These are phyloP conservation scores for Hipparchia sbordonii DNA, from an alignment of 2,888 invertebrate species.

Conservation along the genomic window DNA sequence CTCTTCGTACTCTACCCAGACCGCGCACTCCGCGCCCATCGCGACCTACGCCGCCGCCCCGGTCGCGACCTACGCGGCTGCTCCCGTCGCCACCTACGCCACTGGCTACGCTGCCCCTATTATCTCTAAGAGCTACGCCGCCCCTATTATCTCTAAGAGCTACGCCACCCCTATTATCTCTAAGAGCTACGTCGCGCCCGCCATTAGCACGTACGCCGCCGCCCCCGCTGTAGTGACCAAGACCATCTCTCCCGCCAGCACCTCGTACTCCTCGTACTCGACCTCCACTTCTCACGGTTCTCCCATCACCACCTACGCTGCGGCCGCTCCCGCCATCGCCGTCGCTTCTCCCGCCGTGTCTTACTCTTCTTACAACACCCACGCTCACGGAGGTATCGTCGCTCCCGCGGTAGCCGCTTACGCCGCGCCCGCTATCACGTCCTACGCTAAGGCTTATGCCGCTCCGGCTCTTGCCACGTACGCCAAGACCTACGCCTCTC, in stretches of 20 bases:
- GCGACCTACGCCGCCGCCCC: conserved; percentile 58
- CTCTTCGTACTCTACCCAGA: conserved; percentile 53
- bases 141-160: conserved; percentile 29
- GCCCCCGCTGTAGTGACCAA: conserved; percentile 50
- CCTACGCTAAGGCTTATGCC: conserved; percentile 49
- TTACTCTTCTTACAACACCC: no score
- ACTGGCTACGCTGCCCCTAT: conserved; percentile 44
- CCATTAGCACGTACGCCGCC: conserved; percentile 34
- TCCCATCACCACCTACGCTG: conserved; percentile 42
- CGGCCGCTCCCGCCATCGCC: no score
- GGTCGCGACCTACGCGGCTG: conserved; percentile 52
- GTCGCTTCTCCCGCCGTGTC: no score
- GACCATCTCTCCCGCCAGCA: conserved; percentile 47
- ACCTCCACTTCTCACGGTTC: conserved; percentile 48
- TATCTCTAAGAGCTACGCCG: conserved; percentile 27
- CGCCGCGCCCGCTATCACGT: conserved; percentile 62
- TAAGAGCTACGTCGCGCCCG: conserved; percentile 46
- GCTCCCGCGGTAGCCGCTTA: conserved; percentile 46
- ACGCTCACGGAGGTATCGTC: no score
- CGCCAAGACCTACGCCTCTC: conserved; percentile 49
- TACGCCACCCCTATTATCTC: conserved; percentile 49
- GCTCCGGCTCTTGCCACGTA: conserved; percentile 46
- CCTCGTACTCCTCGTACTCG: conserved; percentile 44
- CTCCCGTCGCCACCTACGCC: conserved; percentile 49
- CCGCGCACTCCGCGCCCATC: conserved; percentile 47